Base-by-base conservation (phyloP, 2,797 vertebrate genomes). In the Ptychobarbus kaznakovi region DNA sequence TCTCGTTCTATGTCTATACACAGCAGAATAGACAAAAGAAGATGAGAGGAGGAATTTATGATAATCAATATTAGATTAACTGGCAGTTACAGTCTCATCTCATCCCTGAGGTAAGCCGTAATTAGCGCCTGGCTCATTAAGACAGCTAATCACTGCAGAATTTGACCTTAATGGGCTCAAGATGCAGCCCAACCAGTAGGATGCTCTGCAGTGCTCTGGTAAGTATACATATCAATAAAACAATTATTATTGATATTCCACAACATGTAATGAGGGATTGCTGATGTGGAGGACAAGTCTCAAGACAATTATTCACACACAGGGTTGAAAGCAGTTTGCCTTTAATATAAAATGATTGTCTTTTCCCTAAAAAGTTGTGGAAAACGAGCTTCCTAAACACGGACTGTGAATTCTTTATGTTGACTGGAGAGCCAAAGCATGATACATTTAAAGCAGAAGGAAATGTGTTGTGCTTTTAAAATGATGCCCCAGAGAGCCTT, bases 41-140 rank as follows among this genome's bases (percentile, higher is more conserved):
- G 51, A 68, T 1, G 1, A 77, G 85, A 69, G 56, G 58, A 78
- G 20, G 61, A 80, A 73, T 84, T 89, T 90, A 76, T 91, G 89
- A 93, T 77, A 78, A 93, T 92, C 85, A 49, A 91, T 85, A 61
- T 77, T 68, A 32, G 77, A 56, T 87, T 49, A 89, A 78, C 90
- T 63, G 76, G 35, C 78, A 83, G 85, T 51, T 86, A 82, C 83
- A 76, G 85, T 78, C 80, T 75, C 85, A 83, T 85, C 76, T 76
- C 51, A 79, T 53, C 87, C 85, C 38, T 40, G 46, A 83, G 87
- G 81, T 75, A 61, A 72, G 40, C 22, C 58, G 82, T 89, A 85
- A 87, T 88, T 89, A 89, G 79, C 9, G 51, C 44, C 53, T 51
- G 76, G 53, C 38, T 86, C 56, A 32, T 87, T 86, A 88, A 84